A percentile compares a stretch with the other conserved stretches of the same genome.
Evolutionary conservation across 2,797 vertebrate genomes (phyloP).

Genomic region (Enteromius afrohamiltoni): DNA sequence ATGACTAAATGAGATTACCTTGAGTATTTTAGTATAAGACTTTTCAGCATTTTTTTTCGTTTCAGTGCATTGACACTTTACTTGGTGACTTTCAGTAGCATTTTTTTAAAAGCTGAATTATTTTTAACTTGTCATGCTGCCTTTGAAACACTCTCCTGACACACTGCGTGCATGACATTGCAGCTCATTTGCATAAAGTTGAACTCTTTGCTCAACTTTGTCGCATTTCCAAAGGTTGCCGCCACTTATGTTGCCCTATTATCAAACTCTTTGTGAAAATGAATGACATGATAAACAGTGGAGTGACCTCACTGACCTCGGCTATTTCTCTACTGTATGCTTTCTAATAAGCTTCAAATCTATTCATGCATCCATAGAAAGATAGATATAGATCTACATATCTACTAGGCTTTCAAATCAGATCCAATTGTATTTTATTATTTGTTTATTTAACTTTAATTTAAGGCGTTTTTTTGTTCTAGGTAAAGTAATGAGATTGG

Average conservation of each 20-base stretch:
- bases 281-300: not conserved
- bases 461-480: not conserved
- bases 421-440: not conserved
- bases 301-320: not conserved
- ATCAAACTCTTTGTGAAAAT: not conserved
- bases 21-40: not conserved
- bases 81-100: not conserved
- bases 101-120: not conserved
- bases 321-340: not conserved
- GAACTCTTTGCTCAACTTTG: not conserved
- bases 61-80: no score
- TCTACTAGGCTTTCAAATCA: not conserved
- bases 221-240: slow-evolving; percentile 14
- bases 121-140: not conserved
- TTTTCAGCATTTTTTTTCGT: not conserved
- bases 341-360: not conserved
- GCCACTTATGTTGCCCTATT: slow-evolving; percentile 3
- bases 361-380: not conserved
- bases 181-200: slow-evolving; percentile 15
- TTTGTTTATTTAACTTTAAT: not conserved
- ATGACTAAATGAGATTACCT: not conserved
- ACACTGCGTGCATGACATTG: not conserved
- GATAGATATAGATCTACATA: not conserved
- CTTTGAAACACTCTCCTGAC: slow-evolving; percentile 25
- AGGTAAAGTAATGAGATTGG: not conserved